Conservation (phyloP, 2,113 vertebrate species). For the Mola mola region DNA sequence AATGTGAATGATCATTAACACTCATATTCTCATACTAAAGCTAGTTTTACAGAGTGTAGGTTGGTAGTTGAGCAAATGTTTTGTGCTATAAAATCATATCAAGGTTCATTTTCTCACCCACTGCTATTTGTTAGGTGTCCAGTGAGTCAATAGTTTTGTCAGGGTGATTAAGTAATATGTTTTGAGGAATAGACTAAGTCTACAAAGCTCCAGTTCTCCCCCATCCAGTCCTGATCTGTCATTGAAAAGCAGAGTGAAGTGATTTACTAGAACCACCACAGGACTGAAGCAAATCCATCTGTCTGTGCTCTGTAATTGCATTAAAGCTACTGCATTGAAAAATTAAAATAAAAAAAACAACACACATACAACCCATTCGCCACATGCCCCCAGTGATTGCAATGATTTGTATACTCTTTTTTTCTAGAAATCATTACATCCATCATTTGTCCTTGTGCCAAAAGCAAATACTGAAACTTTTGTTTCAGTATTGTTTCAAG, state of each 20-base stretch:
- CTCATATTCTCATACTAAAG: not conserved
- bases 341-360: conserved; percentile 4
- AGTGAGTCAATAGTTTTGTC: conserved; percentile 16
- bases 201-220: conserved; percentile 19
- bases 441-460: not conserved
- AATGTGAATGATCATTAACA: not conserved
- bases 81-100: conserved; percentile 11
- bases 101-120: conserved; percentile 42
- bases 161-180: conserved; percentile 41
- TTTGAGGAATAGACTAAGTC: conserved; percentile 17
- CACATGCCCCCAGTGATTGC: not conserved
- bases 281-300: not conserved
- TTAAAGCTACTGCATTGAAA: not conserved
- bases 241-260: conserved; percentile 1
- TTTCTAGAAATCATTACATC: not conserved
- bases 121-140: conserved; percentile 11
- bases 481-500: not conserved
- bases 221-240: conserved; percentile 4
- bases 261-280: conserved; percentile 1
- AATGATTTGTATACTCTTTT: conserved; percentile 5
- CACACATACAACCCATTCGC: no score
- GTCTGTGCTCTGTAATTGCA: not conserved
- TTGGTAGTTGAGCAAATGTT: conserved; percentile 35
- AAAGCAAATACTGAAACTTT: no score
- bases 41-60: conserved; percentile 27